Percentiles rank a stretch among this genome's conserved stretches.
phyloP scores from a whole-genome alignment of 1,140 invertebrate species.

The Penaeus japonicus region DNA sequence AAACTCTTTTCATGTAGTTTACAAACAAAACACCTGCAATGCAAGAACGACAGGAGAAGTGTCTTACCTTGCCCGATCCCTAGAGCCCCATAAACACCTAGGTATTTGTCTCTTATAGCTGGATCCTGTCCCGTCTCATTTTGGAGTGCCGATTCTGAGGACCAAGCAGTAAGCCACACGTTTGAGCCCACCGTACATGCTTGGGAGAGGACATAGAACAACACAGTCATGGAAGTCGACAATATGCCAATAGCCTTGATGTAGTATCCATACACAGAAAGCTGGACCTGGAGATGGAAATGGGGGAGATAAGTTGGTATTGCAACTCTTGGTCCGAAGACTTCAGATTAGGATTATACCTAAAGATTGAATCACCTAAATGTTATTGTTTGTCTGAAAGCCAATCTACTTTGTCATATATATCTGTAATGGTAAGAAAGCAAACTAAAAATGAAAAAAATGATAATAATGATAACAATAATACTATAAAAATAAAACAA shows the following conservation, averaged over 20 bases:
- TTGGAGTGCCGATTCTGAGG: slow-evolving; percentile 66
- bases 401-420: too few species aligned
- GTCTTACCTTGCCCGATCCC: slow-evolving; percentile 83
- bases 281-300: slow-evolving; percentile 76
- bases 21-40: too few species aligned
- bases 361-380: too few species aligned
- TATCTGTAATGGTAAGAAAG: too few species aligned
- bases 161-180: slow-evolving; percentile 91
- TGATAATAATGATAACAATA: too few species aligned
- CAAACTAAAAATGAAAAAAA: too few species aligned
- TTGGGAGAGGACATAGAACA: slow-evolving; percentile 84
- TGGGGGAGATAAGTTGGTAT: background rate
- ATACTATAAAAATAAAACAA: too few species aligned
- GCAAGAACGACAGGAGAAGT: too few species aligned
- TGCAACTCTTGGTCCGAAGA: background rate
- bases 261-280: slow-evolving; percentile 88
- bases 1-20: too few species aligned
- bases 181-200: slow-evolving; percentile 88
- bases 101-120: slow-evolving; percentile 75
- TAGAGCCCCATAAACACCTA: slow-evolving; percentile 87
- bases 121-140: slow-evolving; percentile 21
- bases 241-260: slow-evolving; percentile 83
- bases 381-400: too few species aligned
- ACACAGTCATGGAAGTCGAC: slow-evolving; percentile 76
- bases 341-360: too few species aligned